Base-by-base conservation (phyloP, 2,888 invertebrate species). In the Tipula unca region DNA sequence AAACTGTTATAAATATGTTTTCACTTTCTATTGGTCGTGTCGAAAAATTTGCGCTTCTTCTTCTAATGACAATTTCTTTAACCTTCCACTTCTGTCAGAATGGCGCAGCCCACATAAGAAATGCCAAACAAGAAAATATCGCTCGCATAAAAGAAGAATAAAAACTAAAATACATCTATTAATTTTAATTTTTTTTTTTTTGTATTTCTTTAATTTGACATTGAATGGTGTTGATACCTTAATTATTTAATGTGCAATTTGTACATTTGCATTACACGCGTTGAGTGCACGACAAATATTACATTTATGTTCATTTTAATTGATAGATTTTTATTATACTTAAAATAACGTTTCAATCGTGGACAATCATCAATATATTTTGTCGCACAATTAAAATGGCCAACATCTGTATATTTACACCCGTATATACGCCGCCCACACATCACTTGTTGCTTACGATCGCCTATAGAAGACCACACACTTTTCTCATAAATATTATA, bases 191-290 rank as follows among this genome's bases (percentile, higher is more conserved):
- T 32, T 32, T 39, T 69, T 69, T 54, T 54, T 48, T 69, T 69
- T 69, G 14, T 69, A 69, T 10, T 69, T 69, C n/a, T 69, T 69
- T 69, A 69, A 69, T 69, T 69, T 69, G 69, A 69, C 69, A 69
- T 69, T 69, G 69, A 69, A 20, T 25, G 69, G 69, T 69, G 69
- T 69, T 69, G 69, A 69, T 69, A 69, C 10, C 69, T 69, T 69
- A 69, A 69, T 69, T 69, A 69, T 69, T 69, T 69, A 69, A 69
- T 69, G 69, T 69, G 69, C 69, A 69, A 69, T 69, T 69, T 69
- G 69, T 69, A 69, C 69, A 69, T 25, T 25, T 69, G 69, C 69
- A 69, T 69, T 69, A 69, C 69, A 13, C 10, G 69, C 48, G 39
- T 39, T 39, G 39, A 39, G 0, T 48, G 25, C 25, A 10, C 69